Evolutionary conservation across 2,113 vertebrate species (phyloP).

Genomic region (Carettochelys insculpta): DNA sequence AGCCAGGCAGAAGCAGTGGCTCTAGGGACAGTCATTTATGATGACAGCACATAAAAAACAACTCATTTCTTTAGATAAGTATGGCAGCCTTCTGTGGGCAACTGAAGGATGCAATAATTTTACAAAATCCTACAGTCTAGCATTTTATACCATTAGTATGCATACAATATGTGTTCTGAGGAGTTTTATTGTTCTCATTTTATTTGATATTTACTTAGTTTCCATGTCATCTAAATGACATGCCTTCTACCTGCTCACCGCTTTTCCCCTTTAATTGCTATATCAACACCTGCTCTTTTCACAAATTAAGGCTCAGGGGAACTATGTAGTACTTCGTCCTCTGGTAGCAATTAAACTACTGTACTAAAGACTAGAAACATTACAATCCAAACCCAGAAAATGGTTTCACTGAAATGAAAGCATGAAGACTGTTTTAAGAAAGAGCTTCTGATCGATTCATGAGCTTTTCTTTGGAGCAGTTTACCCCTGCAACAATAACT

Average conservation of each 20-base stretch:
- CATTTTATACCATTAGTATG: neutral
- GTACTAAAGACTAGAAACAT: neutral
- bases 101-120: neutral
- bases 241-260: neutral
- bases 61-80: neutral
- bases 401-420: neutral
- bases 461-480: constrained; percentile 26
- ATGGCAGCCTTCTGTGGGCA: neutral
- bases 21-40: neutral
- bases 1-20: neutral
- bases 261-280: neutral
- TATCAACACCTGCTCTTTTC: neutral
- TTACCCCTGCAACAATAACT: constrained; percentile 20
- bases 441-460: constrained; percentile 31
- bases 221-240: neutral
- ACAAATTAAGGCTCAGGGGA: neutral
- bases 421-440: constrained; percentile 16
- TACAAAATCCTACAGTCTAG: neutral
- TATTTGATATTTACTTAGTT: neutral
- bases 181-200: neutral
- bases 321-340: neutral
- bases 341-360: neutral
- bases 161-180: neutral
- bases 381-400: constrained; percentile 11
- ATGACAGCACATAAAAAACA: neutral